These are phyloP conservation scores for Syrmaticus mikado DNA, from an alignment of 2,113 vertebrate species.

Conservation along the genomic window DNA sequence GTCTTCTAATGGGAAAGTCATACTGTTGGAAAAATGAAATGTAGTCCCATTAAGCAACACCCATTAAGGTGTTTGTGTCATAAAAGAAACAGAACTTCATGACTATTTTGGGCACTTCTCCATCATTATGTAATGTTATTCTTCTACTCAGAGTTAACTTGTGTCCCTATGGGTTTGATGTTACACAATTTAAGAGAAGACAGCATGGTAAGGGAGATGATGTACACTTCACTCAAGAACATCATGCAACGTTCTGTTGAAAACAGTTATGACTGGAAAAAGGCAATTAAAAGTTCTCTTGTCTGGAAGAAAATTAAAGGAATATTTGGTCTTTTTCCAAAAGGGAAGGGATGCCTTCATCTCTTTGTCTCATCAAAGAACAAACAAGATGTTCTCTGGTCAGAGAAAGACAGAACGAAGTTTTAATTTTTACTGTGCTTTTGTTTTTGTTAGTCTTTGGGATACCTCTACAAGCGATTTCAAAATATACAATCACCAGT, in stretches of 20 bases:
- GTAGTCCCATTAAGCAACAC: neutral
- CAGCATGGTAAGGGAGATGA: neutral
- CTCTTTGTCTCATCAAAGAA: neutral
- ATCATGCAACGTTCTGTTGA: neutral
- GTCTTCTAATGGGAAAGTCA: neutral
- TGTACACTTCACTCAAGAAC: neutral
- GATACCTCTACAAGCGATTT: neutral
- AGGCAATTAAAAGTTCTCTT: neutral
- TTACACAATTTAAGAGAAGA: neutral
- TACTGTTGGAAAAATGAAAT: neutral
- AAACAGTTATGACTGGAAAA: neutral
- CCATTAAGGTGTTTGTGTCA: neutral
- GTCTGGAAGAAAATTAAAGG: neutral
- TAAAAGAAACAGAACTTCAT: neutral
- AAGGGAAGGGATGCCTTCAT: neutral
- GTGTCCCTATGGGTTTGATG: neutral
- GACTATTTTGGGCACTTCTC: neutral
- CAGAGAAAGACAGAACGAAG: neutral
- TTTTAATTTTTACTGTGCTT: neutral
- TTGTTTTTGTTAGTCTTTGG: neutral
- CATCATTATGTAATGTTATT: neutral
- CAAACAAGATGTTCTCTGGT: neutral
- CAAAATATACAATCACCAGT: neutral
- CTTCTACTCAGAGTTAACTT: neutral
- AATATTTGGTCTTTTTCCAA: neutral